A percentile compares a stretch with the other conserved stretches of the same genome.
phyloP scores from a whole-genome alignment of 2,113 vertebrate species.

The Equus quagga region DNA sequence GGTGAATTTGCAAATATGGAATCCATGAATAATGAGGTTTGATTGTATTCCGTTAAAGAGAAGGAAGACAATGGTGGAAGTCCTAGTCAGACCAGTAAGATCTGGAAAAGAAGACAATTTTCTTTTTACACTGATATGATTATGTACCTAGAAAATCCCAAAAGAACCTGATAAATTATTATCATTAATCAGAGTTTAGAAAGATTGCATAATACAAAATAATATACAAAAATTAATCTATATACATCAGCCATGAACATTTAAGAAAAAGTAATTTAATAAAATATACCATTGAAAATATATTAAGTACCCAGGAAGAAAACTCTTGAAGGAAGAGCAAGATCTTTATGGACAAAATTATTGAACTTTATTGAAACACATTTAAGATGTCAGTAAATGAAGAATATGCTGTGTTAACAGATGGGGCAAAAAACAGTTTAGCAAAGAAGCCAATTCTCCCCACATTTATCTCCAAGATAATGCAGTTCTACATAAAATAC shows the following conservation, averaged over 20 bases:
- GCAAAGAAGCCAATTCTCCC: neutral
- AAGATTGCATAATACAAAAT: neutral
- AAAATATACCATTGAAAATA: conserved; percentile 22
- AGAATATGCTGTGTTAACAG: neutral
- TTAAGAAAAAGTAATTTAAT: conserved; percentile 38
- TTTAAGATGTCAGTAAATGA: neutral
- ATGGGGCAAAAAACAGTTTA: neutral
- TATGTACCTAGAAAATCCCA: neutral
- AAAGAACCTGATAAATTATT: neutral
- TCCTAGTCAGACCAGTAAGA: neutral
- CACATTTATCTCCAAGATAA: neutral
- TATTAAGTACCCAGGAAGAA: neutral
- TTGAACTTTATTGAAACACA: neutral
- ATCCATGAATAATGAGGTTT: neutral
- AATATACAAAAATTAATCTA: neutral
- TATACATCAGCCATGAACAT: neutral
- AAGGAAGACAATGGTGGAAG: neutral
- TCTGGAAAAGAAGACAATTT: neutral
- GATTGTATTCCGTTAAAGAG: neutral
- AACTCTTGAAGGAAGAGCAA: neutral
- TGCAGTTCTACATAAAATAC: neutral
- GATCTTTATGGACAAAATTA: neutral
- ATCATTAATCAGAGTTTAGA: neutral
- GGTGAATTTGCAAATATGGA: neutral
- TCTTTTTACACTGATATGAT: neutral